These are phyloP conservation scores for Lacanobia wlatinum DNA, from an alignment of 2,888 invertebrate species.

Conservation along the genomic window DNA sequence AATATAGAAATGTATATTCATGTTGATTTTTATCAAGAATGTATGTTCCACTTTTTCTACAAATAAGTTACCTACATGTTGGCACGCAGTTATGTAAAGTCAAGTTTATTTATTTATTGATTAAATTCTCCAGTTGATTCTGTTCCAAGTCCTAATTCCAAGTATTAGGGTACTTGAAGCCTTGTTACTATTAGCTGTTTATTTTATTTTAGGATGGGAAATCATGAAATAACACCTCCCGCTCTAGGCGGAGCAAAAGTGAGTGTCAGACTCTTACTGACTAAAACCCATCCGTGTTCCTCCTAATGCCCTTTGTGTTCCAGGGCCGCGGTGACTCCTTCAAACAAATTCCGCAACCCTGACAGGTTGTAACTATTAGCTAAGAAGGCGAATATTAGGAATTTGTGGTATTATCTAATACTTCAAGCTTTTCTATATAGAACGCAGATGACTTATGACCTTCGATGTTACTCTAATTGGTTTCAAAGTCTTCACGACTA, in stretches of 20 bases:
- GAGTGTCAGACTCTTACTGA: no score
- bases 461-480: neutral
- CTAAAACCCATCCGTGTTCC: no score
- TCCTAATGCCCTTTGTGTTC: no score
- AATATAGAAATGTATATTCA: neutral
- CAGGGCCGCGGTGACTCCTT: no score
- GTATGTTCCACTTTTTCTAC: neutral
- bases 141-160: no score
- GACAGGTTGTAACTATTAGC: neutral
- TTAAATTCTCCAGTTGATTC: no score
- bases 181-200: neutral
- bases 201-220: no score
- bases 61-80: neutral
- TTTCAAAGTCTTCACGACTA: neutral
- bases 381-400: neutral
- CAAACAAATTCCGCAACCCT: no score
- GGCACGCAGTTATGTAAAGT: neutral
- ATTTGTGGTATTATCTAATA: slow-evolving; percentile 2
- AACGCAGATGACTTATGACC: neutral
- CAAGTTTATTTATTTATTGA: neutral
- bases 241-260: no score
- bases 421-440: neutral
- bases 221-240: no score
- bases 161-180: no score
- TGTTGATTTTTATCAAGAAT: neutral